These are phyloP conservation scores for Cyclopterus lumpus DNA, from an alignment of 2,797 vertebrate species.

Conservation along the genomic window DNA sequence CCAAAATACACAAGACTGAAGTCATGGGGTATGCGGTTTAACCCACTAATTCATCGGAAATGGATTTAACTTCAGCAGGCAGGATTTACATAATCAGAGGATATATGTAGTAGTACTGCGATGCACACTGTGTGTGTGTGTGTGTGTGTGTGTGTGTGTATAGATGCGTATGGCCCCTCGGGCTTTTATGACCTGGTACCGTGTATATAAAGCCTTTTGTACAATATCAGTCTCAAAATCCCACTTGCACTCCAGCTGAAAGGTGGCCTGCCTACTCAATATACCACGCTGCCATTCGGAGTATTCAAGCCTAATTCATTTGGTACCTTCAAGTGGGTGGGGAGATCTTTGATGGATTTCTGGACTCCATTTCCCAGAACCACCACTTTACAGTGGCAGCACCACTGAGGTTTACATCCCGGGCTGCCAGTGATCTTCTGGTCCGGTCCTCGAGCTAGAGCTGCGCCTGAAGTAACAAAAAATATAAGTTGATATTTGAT, in stretches of 20 bases:
- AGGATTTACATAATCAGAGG: conserved; percentile 65
- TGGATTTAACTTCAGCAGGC: conserved; percentile 45
- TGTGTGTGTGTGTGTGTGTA: conserved; percentile 27
- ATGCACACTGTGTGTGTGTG: conserved; percentile 16
- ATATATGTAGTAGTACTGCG: conserved; percentile 16
- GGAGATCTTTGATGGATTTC: conserved; percentile 89
- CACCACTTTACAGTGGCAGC: conserved; percentile 96
- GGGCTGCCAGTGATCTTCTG: conserved; percentile 79
- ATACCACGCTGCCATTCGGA: neutral
- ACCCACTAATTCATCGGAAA: conserved; percentile 60
- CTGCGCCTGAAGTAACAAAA: conserved; percentile 75
- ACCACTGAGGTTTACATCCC: conserved; percentile 92
- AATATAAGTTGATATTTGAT: neutral
- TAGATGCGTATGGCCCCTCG: conserved; percentile 27
- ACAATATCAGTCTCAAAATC: conserved; percentile 1
- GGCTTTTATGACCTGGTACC: neutral
- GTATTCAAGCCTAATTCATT: neutral
- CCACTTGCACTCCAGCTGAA: conserved; percentile 8
- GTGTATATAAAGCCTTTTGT: neutral
- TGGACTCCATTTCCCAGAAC: conserved; percentile 94
- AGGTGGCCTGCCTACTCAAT: neutral
- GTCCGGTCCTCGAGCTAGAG: conserved; percentile 81
- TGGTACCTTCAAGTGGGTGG: conserved; percentile 77
- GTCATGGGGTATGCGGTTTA: conserved; percentile 47
- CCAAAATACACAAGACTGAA: conserved; percentile 31